A percentile compares a stretch with the other conserved stretches of the same genome.
phyloP scores from a whole-genome alignment of 2,888 invertebrate species.

The Sphecodes monilicornis region DNA sequence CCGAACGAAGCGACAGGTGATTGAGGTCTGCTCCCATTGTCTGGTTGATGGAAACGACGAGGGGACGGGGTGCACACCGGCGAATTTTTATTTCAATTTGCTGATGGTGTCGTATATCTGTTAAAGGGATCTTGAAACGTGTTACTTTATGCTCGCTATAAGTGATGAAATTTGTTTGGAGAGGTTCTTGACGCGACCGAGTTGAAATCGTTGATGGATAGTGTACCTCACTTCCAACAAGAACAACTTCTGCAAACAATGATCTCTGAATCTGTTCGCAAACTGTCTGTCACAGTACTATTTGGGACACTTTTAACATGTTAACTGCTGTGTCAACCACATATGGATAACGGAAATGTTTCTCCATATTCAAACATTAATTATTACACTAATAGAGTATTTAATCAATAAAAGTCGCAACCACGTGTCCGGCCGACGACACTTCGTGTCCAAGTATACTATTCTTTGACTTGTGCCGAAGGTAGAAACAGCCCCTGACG shows the following conservation, averaged over 20 bases:
- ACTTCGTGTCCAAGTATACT: too few species aligned
- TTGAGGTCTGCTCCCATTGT: constrained; percentile 6
- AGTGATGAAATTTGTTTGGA: neutral
- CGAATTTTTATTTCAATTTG: constrained; percentile 18
- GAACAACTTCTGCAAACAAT: neutral
- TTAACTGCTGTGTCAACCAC: too few species aligned
- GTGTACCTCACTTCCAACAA: neutral
- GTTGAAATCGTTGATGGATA: neutral
- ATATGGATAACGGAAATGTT: too few species aligned
- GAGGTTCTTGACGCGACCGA: neutral
- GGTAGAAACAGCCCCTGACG: too few species aligned
- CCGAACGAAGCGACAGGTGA: constrained; percentile 25
- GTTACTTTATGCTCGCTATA: neutral
- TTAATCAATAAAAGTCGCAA: too few species aligned
- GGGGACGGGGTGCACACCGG: too few species aligned
- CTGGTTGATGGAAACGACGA: neutral
- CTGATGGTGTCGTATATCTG: neutral
- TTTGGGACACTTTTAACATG: too few species aligned
- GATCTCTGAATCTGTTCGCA: neutral
- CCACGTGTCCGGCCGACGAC: too few species aligned
- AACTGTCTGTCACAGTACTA: too few species aligned
- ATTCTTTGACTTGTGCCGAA: too few species aligned
- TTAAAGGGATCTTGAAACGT: neutral
- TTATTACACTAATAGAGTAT: too few species aligned
- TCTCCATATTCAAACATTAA: too few species aligned